These are phyloP conservation scores for Hormaphis cornu DNA, from an alignment of 1,140 invertebrate genomes.

Conservation along the genomic window DNA sequence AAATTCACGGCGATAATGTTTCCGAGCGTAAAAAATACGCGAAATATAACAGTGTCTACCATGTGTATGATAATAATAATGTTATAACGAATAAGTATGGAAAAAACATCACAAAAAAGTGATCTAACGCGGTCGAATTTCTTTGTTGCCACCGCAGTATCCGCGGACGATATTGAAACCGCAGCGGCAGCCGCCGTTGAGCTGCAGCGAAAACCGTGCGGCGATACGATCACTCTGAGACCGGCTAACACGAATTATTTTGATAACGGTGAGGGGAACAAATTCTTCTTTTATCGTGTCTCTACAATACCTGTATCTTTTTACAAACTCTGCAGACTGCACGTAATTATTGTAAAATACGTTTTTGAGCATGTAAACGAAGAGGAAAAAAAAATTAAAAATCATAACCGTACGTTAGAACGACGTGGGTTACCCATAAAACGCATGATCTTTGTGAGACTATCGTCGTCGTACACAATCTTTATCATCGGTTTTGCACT, in stretches of 20 bases:
- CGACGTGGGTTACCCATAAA: neutral
- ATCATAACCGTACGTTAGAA: neutral
- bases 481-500: too few relatives aligned
- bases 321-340: neutral
- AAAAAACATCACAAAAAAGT: too few relatives aligned
- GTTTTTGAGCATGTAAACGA: neutral
- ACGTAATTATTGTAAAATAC: neutral
- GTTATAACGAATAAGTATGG: too few relatives aligned
- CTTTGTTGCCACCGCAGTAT: conserved; percentile 20
- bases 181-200: neutral
- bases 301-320: neutral
- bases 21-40: too few relatives aligned
- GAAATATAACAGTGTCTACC: too few relatives aligned
- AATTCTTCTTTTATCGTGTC: neutral
- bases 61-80: too few relatives aligned
- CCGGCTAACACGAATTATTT: neutral
- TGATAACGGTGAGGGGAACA: conserved; percentile 26
- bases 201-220: conserved; percentile 5
- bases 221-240: neutral
- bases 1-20: too few relatives aligned
- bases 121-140: neutral
- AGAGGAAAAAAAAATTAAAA: neutral
- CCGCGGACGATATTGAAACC: neutral
- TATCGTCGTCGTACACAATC: too few relatives aligned
- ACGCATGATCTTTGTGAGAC: neutral